A percentile compares a stretch with the other conserved stretches of the same genome.
phyloP scores from a whole-genome alignment of 2,797 vertebrate species.

The Protosalanx chinensis region DNA sequence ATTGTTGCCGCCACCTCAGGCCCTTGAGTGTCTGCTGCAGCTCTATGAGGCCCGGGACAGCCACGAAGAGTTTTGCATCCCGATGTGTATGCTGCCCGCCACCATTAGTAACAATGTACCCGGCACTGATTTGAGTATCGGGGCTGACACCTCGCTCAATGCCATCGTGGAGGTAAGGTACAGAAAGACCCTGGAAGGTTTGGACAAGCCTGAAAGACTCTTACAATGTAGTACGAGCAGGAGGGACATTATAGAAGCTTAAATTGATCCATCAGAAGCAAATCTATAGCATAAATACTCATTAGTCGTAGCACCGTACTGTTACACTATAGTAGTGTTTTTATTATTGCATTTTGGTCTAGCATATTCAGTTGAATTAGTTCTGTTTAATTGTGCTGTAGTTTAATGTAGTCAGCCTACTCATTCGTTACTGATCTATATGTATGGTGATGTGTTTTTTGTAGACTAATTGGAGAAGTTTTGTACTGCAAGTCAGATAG shows the following conservation, averaged over 20 bases:
- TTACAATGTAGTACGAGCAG: not conserved
- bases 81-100: constrained; percentile 87
- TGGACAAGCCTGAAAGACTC: not conserved
- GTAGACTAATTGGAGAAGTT: not conserved
- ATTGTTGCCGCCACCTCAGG: constrained; percentile 75
- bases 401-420: not conserved
- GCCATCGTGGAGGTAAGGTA: constrained; percentile 88
- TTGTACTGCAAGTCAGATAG: not conserved
- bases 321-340: too few species aligned
- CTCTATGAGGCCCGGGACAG: constrained; percentile 73
- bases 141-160: constrained; percentile 89
- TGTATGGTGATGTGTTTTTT: not conserved
- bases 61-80: constrained; percentile 86
- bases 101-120: constrained; percentile 96
- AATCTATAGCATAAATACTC: too few species aligned
- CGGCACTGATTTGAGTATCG: constrained; percentile 87
- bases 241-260: too few species aligned
- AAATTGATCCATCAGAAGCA: too few species aligned
- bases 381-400: not conserved
- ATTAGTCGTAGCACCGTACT: too few species aligned
- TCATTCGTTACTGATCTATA: not conserved
- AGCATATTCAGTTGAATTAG: not conserved
- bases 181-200: not conserved
- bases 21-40: constrained; percentile 80
- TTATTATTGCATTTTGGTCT: not conserved